Conservation (phyloP, 2,113 vertebrate genomes). For the Scomber colias region DNA sequence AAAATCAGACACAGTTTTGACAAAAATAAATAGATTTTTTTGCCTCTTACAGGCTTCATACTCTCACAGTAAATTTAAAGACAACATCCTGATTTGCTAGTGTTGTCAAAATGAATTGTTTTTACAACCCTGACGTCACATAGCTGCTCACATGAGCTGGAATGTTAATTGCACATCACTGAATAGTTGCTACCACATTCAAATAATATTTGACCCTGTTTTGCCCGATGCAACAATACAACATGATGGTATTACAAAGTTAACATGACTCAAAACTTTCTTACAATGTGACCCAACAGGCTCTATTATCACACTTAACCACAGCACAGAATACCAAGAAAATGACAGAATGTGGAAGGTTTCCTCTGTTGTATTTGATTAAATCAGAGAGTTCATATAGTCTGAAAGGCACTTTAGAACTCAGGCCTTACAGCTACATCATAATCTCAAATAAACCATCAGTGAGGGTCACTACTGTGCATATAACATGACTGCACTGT, state of each 20-base stretch:
- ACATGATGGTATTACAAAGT: constrained; percentile 28
- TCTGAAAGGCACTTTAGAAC: constrained; percentile 76
- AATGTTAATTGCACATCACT: constrained; percentile 57
- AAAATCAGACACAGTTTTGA: constrained; percentile 66
- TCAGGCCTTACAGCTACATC: constrained; percentile 58
- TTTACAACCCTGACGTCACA: constrained; percentile 39
- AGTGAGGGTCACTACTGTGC: neutral
- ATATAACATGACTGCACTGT: constrained; percentile 8
- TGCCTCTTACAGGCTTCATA: constrained; percentile 64
- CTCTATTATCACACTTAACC: constrained; percentile 34
- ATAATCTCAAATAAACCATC: constrained; percentile 19
- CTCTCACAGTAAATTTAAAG: constrained; percentile 66
- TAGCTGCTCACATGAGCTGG: constrained; percentile 38
- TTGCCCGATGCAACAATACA: constrained; percentile 40
- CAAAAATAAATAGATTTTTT: constrained; percentile 82
- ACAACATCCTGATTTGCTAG: constrained; percentile 61
- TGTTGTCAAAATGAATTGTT: constrained; percentile 38
- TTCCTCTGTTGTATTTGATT: constrained; percentile 40
- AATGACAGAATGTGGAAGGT: constrained; percentile 15
- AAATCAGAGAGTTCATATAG: constrained; percentile 40
- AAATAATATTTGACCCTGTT: constrained; percentile 55
- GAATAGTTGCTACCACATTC: constrained; percentile 69
- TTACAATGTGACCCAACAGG: constrained; percentile 30
- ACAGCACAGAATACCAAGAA: constrained; percentile 40
- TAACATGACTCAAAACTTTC: constrained; percentile 26